Base-by-base conservation (phyloP, 2,797 vertebrate species). In the Rhinella marina region DNA sequence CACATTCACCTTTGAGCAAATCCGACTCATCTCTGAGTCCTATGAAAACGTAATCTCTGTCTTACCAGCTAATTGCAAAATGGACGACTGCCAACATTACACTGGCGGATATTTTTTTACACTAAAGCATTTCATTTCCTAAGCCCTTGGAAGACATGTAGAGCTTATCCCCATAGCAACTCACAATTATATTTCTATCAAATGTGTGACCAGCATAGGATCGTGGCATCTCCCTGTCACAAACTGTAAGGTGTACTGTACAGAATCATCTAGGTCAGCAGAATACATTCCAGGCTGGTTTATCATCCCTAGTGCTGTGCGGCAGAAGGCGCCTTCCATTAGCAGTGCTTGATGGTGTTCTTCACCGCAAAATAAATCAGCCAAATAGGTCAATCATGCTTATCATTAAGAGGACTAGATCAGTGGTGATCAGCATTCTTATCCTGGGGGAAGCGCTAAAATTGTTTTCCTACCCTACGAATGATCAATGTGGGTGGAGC, bases 81-180 rank as follows among this genome's bases (percentile, higher is more conserved):
- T 59, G 52, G 82, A 73, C 11, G 54, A 23, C 82, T 41, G 82
- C 68, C 82, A 73, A 73, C 21, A 7, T 82, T 19, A 59, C 56
- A 10, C 52, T 73, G 85, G 21, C n/a, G 7, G 59, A 64, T 62
- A n/a, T 27, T 86, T 52, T 87, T 80, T 68, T 76, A 75, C 27
- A 17, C 32, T 73, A 27, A 82, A 78, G 48, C 23, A 87, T 81
- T 81, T 66, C 41, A 73, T 54, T 81, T 54, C 68, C 64, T 61
- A 70, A 81, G 19, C 80, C 17, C 25, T 29, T 27, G 7, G 27
- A 82, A 64, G 12, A 81, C 68, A 61, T 70, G 57, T n/a, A 48
- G 48, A 82, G 70, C 72, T 82, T 76, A 75, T 78, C 48, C 10
- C 86, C 86, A 87, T 87, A 76, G 80, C 72, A 83, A 87, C 86